These are phyloP conservation scores for Calyptomena viridis DNA, from an alignment of 2,113 vertebrate genomes.

Conservation along the genomic window DNA sequence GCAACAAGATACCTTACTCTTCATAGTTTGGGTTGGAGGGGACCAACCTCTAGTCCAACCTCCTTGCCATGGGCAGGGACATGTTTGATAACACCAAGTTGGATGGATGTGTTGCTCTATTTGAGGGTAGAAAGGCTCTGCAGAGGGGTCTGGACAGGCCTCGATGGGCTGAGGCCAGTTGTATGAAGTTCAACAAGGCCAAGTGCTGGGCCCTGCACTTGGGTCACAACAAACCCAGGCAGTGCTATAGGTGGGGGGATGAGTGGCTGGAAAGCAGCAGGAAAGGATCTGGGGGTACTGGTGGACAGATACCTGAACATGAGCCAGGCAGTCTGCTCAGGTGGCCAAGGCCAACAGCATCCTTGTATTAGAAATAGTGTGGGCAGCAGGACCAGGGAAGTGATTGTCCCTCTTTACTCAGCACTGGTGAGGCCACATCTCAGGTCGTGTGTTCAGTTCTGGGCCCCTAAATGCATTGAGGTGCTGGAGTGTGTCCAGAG, in stretches of 20 bases:
- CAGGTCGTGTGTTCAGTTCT: neutral
- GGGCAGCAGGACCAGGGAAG: neutral
- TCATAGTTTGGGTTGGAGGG: neutral
- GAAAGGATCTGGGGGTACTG: neutral
- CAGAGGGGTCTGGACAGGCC: neutral
- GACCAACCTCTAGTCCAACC: neutral
- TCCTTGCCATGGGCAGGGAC: neutral
- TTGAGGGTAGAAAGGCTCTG: neutral
- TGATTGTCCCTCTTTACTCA: accelerated
- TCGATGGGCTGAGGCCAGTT: neutral
- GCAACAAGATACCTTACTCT: neutral
- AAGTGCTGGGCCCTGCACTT: neutral
- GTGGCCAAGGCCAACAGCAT: neutral
- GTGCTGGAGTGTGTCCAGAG: neutral
- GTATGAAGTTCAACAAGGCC: neutral
- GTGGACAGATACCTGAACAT: neutral
- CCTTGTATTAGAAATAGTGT: neutral
- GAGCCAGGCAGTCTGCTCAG: neutral
- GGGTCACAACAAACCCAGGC: accelerated
- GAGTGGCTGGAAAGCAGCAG: neutral
- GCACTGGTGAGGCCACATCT: neutral
- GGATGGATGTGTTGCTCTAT: neutral
- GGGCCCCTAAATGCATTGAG: neutral
- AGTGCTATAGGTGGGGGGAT: neutral
- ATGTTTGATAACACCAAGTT: neutral